Evolutionary conservation across 1,140 invertebrate genomes (phyloP).

Genomic region (Drosophila arizonae): DNA sequence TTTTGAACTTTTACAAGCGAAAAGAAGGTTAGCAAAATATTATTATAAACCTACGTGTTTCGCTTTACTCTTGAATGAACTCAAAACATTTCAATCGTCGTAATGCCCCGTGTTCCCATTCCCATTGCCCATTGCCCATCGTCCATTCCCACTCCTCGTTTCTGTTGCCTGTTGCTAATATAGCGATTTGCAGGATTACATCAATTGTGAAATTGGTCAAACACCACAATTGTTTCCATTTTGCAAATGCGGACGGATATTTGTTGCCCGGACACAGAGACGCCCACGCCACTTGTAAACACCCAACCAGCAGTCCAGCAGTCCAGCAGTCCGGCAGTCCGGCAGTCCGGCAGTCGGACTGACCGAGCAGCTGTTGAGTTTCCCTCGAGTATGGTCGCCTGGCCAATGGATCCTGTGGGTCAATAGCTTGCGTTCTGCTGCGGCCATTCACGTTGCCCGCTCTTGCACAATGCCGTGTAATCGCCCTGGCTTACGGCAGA

Average conservation of each 20-base stretch:
- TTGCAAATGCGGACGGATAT: conserved; percentile 75
- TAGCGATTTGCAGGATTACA: conserved; percentile 79
- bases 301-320: background rate
- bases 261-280: conserved; percentile 53
- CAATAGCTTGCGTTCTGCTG: background rate
- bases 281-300: conserved; percentile 40
- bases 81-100: conserved; percentile 78
- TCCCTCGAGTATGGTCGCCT: conserved; percentile 40
- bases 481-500: conserved; percentile 60
- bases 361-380: conserved; percentile 55
- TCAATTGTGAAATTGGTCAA: conserved; percentile 74
- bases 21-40: conserved; percentile 82
- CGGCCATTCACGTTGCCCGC: background rate
- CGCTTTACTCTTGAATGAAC: conserved; percentile 79
- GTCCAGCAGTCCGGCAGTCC: background rate
- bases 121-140: background rate
- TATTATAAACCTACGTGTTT: conserved; percentile 76
- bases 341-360: background rate
- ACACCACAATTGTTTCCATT: conserved; percentile 80
- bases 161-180: conserved; percentile 59
- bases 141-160: background rate
- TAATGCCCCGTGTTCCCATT: conserved; percentile 7
- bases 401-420: no score
- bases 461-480: conserved; percentile 55
- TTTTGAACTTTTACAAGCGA: conserved; percentile 79